A percentile compares a stretch with the other conserved stretches of the same genome.
phyloP scores from a whole-genome alignment of 92 coral and sea anemone genomes.

The Umimayanthus kanabou region DNA sequence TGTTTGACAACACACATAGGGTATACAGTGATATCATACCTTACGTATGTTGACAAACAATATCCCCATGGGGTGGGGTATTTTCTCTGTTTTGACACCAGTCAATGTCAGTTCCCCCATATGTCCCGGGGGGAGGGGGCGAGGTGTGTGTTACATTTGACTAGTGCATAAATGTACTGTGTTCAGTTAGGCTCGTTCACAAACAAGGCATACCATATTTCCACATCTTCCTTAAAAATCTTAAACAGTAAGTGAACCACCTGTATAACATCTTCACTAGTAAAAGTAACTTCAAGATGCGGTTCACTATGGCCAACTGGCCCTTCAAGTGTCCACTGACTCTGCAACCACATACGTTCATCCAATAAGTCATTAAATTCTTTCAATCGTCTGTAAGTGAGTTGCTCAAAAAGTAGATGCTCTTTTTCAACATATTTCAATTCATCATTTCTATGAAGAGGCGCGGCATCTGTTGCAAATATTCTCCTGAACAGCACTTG shows the following conservation, averaged over 20 bases:
- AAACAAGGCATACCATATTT: not conserved
- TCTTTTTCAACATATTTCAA: not conserved
- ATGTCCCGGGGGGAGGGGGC: too few species aligned
- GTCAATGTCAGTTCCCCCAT: too few species aligned
- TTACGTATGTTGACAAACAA: too few species aligned
- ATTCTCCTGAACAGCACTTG: slow-evolving; percentile 15
- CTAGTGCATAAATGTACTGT: too few species aligned
- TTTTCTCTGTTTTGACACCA: too few species aligned
- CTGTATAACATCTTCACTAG: slow-evolving; percentile 10
- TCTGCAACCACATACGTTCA: slow-evolving; percentile 34
- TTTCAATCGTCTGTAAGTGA: not conserved
- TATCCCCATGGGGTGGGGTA: too few species aligned
- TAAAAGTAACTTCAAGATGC: not conserved
- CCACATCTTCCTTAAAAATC: not conserved
- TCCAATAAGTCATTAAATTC: not conserved
- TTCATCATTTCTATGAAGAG: slow-evolving; percentile 2
- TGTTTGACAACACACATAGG: too few species aligned
- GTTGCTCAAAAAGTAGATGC: not conserved
- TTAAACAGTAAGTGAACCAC: slow-evolving; percentile 1
- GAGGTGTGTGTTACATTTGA: too few species aligned
- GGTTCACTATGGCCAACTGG: not conserved
- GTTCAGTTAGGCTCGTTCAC: not conserved
- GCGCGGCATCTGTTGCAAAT: slow-evolving; percentile 17
- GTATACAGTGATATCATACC: too few species aligned
- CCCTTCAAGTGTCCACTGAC: slow-evolving; percentile 37